A percentile compares a stretch with the other conserved stretches of the same genome.
Conservation (phyloP, 2,888 invertebrate species). For the Tortricodes alternella region DNA sequence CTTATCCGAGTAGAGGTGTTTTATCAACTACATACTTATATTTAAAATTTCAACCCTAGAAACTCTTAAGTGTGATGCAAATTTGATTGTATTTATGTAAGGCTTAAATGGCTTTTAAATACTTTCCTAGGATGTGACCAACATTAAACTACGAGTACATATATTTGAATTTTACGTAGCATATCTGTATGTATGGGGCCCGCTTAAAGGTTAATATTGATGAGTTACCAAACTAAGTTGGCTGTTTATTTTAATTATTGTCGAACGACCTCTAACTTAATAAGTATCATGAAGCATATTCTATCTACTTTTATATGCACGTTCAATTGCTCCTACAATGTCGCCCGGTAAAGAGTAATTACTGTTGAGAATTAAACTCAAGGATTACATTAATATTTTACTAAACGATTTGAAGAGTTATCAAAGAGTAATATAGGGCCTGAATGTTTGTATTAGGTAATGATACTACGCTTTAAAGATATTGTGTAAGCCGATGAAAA, state of each 20-base stretch:
- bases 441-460: not conserved
- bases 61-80: too few species aligned
- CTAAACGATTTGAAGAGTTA: not conserved
- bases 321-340: constrained; percentile 21
- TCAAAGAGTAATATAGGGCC: not conserved
- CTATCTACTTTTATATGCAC: constrained; percentile 18
- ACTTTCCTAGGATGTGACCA: too few species aligned
- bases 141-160: too few species aligned
- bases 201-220: too few species aligned
- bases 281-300: constrained; percentile 14
- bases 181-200: too few species aligned
- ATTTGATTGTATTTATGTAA: too few species aligned
- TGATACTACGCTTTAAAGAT: not conserved
- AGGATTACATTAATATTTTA: constrained; percentile 17
- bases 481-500: constrained; percentile 17
- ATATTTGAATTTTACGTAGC: too few species aligned
- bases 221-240: not conserved
- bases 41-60: too few species aligned
- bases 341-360: constrained; percentile 21
- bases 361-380: constrained; percentile 7
- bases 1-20: too few species aligned
- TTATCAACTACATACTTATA: too few species aligned
- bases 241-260: constrained; percentile 9
- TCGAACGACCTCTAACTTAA: constrained; percentile 16
- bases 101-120: too few species aligned